A percentile compares a stretch with the other conserved stretches of the same genome.
Conservation (phyloP, 2,888 invertebrate genomes). For the Aphodius granarius region DNA sequence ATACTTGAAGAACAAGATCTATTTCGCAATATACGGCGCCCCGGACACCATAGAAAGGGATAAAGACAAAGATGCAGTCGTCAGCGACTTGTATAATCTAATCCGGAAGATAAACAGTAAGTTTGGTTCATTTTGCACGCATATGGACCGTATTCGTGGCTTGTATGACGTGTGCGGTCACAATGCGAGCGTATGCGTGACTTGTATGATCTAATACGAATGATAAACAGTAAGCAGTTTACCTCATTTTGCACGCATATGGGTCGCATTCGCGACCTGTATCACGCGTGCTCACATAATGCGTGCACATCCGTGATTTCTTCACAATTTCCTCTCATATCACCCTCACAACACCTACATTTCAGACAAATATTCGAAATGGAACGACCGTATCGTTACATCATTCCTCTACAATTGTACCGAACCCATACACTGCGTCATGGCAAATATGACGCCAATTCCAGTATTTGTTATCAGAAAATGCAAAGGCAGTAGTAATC, state of each 20-base stretch:
- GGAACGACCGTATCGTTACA: slow-evolving; percentile 27
- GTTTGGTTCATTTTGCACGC: too few relatives aligned
- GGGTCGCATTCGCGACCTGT: too few relatives aligned
- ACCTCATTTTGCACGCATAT: too few relatives aligned
- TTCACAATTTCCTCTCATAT: too few relatives aligned
- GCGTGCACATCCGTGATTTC: too few relatives aligned
- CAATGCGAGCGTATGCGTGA: too few relatives aligned
- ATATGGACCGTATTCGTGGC: too few relatives aligned
- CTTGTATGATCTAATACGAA: too few relatives aligned
- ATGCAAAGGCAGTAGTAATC: slow-evolving; percentile 40
- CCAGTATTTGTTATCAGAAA: slow-evolving; percentile 48
- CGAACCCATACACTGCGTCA: slow-evolving; percentile 43
- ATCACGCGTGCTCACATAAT: too few relatives aligned
- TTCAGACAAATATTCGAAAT: slow-evolving; percentile 27
- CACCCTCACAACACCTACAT: slow-evolving; percentile 4
- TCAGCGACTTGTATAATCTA: slow-evolving; percentile 38
- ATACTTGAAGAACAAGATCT: slow-evolving; percentile 59
- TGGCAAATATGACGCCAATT: slow-evolving; percentile 41
- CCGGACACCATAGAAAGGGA: slow-evolving; percentile 55
- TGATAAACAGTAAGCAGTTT: too few relatives aligned
- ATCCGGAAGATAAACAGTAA: slow-evolving; percentile 36
- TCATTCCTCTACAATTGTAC: slow-evolving; percentile 32
- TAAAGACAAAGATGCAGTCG: slow-evolving; percentile 37
- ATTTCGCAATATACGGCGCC: slow-evolving; percentile 60
- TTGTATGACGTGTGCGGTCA: too few relatives aligned